Evolutionary conservation across 2,797 vertebrate species (phyloP).

Genomic region (Lerista edwardsae): DNA sequence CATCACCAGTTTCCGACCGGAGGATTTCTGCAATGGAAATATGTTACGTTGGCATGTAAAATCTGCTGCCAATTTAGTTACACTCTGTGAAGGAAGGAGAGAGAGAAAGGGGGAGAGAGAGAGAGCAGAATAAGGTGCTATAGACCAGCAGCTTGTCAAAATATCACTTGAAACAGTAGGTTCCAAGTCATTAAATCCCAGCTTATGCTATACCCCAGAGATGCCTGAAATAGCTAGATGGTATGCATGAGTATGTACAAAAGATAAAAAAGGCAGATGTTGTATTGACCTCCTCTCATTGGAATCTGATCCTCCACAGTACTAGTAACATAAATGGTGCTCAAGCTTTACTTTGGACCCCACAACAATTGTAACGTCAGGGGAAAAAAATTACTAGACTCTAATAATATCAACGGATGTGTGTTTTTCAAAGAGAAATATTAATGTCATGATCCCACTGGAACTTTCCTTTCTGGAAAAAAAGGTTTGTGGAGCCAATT

Average conservation of each 20-base stretch:
- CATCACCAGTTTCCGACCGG: background rate
- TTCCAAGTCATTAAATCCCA: constrained; percentile 56
- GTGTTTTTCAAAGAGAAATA: constrained; percentile 31
- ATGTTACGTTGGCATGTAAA: constrained; percentile 12
- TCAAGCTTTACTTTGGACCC: background rate
- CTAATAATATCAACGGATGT: background rate
- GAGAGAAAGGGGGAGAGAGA: too few relatives aligned
- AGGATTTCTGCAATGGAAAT: constrained; percentile 9
- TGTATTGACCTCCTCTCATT: constrained; percentile 39
- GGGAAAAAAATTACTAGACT: constrained; percentile 13
- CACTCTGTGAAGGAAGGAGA: constrained; percentile 25
- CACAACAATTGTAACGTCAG: constrained; percentile 28
- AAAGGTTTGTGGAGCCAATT: constrained; percentile 1
- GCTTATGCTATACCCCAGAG: constrained; percentile 44
- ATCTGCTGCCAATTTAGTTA: constrained; percentile 16
- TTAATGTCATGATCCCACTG: background rate
- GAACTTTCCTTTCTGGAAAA: constrained; percentile 9
- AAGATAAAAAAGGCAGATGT: constrained; percentile 51
- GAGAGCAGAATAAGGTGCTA: constrained; percentile 15
- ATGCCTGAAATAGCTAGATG: constrained; percentile 39
- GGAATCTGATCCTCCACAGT: background rate
- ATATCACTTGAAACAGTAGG: constrained; percentile 49
- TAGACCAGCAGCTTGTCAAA: constrained; percentile 51
- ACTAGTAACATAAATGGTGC: constrained; percentile 25
- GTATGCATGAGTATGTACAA: constrained; percentile 10